Base-by-base conservation (phyloP, 2,113 vertebrate genomes). In the Rhinogobius similis region DNA sequence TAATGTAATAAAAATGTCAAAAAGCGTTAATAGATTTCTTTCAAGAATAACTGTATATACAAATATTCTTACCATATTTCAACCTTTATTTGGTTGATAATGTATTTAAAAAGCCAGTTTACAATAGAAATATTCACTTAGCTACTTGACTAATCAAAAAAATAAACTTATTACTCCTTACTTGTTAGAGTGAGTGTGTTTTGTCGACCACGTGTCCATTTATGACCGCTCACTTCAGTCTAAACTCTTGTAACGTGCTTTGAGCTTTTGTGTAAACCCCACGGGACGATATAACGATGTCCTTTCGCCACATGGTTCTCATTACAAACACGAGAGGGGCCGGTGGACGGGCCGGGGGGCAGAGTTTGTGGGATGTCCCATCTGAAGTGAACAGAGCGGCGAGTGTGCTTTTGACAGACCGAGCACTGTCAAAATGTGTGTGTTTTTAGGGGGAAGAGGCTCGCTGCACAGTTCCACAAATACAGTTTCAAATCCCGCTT, bases 381-480 rank as follows among this genome's bases (percentile, higher is more conserved):
- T 46, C 50, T 16, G 18, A 83, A 84, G 79, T 85, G 90, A 88
- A 82, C 77, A 87, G 85, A 83, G 73, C 70, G 21, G 80, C 63
- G 83, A 81, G 86, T 85, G 89, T 87, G 83, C 87, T 43, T 70
- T 76, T 7, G 21, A 87, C 85, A 88, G 66, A 86, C 76, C 5
- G 24, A 14, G 67, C 79, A 77, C 82, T 88, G 72, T 86, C 55
- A 58, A 69, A 70, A 48, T n/a, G 32, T 73, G 65, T 77, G 85
- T 76, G 72, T 84, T 81, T 84, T 86, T 68, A 78, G 87, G 79
- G 77, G 78, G 67, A 77, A 76, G 84, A 87, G 81, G 71, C 82
- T 69, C 81, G 75, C 86, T 70, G 10, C 52, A 16, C 10, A 83
- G 83, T 83, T 90, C 86, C 86, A 87, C 85, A 89, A 91, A 91